Evolutionary conservation across 2,888 invertebrate genomes (phyloP), one percentile per base, ranked within the genome.

Genomic region (Synanthedon formicaeformis): DNA sequence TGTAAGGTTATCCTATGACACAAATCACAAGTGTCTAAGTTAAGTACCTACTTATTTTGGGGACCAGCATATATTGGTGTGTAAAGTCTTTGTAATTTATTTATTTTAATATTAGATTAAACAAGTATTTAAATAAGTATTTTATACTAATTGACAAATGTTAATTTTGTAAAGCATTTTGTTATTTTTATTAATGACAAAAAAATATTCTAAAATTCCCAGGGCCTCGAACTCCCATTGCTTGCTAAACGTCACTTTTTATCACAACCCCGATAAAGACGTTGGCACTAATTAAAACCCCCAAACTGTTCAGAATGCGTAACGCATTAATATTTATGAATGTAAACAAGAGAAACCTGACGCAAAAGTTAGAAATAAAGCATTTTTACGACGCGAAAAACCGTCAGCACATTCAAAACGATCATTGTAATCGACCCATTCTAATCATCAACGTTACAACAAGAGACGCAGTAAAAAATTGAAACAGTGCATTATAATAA

Each of bases 261-360:
- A 74, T 76, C 60, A 71, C 59, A 63, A 57, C 58, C 10, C 58
- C 67, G 75, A 80, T 78, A 73, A 80, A 84, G 80, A 79, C 67
- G 73, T 81, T 70, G 67, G 55, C 54, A 64, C 69, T 75, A 77
- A 81, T 79, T 77, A 77, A 78, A 74, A 71, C 57, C 64, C 65
- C 59, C 58, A 69, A 65, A 59, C 63, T 66, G 57, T 59, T 67
- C 65, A 67, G 65, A 67, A 73, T 65, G 66, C 66, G 64, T 65
- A 61, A 56, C 67, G 53, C 61, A 78, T 80, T 60, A 71, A 75
- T 72, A 76, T 75, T 68, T 63, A 76, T 73, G 63, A 67, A 60
- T 50, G 41, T 52, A 57, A 56, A 56, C 56, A 58, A 53, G 56
- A 58, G 57, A 49, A 59, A 50, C 8, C 12, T 41, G 50, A 56